Percentiles rank a stretch among this genome's conserved stretches.
phyloP scores from a whole-genome alignment of 2,888 invertebrate species.

The Yponomeuta malinellus region DNA sequence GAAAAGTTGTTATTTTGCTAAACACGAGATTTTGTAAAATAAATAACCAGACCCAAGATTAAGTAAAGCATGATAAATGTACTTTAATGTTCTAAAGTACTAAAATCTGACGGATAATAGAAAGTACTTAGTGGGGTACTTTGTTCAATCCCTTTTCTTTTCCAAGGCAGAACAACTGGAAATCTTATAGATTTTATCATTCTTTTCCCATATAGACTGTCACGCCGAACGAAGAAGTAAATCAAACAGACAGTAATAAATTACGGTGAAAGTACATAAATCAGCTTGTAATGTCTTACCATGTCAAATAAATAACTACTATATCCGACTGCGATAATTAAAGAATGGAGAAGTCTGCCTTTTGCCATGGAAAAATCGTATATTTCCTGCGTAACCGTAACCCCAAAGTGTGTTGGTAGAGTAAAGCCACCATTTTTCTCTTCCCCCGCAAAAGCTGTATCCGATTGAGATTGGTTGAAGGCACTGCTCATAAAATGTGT shows the following conservation, averaged over 20 bases:
- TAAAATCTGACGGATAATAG: too few relatives aligned
- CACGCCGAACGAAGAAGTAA: constrained; percentile 1
- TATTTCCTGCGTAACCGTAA: constrained; percentile 7
- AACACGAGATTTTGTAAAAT: neutral
- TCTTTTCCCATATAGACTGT: neutral
- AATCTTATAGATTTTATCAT: constrained; percentile 8
- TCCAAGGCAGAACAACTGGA: neutral
- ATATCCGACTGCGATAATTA: constrained; percentile 27
- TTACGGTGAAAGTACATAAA: constrained; percentile 16
- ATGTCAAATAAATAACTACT: constrained; percentile 28
- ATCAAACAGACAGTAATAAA: constrained; percentile 16
- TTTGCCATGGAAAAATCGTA: constrained; percentile 24
- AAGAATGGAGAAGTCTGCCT: constrained; percentile 26
- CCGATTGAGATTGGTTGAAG: neutral
- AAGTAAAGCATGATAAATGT: neutral
- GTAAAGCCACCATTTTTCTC: constrained; percentile 2
- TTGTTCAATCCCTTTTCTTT: too few relatives aligned
- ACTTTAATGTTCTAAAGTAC: neutral
- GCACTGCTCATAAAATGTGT: constrained; percentile 1
- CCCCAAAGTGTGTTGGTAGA: neutral
- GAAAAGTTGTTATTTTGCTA: too few relatives aligned
- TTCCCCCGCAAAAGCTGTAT: neutral
- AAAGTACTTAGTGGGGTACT: too few relatives aligned
- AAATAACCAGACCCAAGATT: neutral
- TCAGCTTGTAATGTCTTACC: constrained; percentile 15